Evolutionary conservation across 2,888 invertebrate genomes (phyloP), one percentile per base, ranked within the genome.

Genomic region (Meloe dianella): DNA sequence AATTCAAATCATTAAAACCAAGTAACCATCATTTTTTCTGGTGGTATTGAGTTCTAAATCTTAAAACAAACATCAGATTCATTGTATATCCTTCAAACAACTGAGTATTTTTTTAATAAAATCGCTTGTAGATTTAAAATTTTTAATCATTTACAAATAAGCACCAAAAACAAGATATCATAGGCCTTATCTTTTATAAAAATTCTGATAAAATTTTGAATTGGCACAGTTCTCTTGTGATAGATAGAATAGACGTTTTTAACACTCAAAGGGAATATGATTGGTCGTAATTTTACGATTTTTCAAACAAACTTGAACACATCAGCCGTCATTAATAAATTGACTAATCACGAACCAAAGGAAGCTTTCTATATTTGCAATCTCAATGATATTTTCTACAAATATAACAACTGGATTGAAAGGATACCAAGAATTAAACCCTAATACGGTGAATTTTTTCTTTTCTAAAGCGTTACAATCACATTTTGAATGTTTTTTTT

Each of bases 361-460:
- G 54, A 61, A 29, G 61, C 61, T 1, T 61, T 61, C 29, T 61
- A 61, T 22, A 29, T 61, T 27, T 61, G 61, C 20, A 22, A 61
- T 47, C 22, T 61, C 12, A 32, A 27, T 20, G 61, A 61, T 57
- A 66, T 81, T 51, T 66, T 80, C 35, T 65, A 73, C 51, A 82
- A 79, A 65, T 79, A 82, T 64, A 69, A 71, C 20, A 70, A 78
- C 30, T 84, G 83, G 82, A 71, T 75, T 9, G 65, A 65, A 30
- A 77, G 78, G 66, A 78, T 84, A 72, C 83, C 83, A 38, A 70
- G 78, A 65, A 74, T 84, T n/a, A 57, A 71, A 60, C 81, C 82
- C 5, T 69, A 80, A 65, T 84, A 77, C 61, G 81, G 69, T 64
- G 60, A 60, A 56, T 60, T 20, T 38, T 17, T 17, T 17, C 6